A percentile compares a stretch with the other conserved stretches of the same genome.
Conservation (phyloP, 2,797 vertebrate genomes). For the Acanthurus tractus region DNA sequence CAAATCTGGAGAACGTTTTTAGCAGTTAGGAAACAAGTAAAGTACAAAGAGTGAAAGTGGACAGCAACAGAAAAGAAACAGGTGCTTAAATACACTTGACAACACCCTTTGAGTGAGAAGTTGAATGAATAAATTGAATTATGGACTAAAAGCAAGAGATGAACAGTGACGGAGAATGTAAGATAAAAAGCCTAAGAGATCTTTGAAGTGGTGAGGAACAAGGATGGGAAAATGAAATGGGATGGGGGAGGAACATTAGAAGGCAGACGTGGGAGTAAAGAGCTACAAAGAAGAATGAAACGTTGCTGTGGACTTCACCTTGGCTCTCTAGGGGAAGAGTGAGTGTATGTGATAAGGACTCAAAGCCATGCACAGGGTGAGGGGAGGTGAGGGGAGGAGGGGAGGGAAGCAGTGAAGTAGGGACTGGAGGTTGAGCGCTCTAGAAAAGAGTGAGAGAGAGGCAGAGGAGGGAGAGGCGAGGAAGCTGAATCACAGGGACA, state of each 20-base stretch:
- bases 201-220: conserved; percentile 19
- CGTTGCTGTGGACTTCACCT: conserved; percentile 57
- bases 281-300: conserved; percentile 30
- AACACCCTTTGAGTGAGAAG: background rate
- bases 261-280: conserved; percentile 32
- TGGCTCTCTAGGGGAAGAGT: conserved; percentile 44
- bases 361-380: conserved; percentile 16
- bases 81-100: background rate
- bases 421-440: conserved; percentile 47
- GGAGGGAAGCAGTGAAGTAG: conserved; percentile 24
- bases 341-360: conserved; percentile 42
- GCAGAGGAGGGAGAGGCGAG: conserved; percentile 40
- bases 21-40: background rate
- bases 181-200: conserved; percentile 18
- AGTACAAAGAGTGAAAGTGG: background rate
- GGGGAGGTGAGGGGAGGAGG: conserved; percentile 14
- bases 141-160: background rate
- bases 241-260: conserved; percentile 14
- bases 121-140: background rate
- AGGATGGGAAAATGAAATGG: conserved; percentile 24
- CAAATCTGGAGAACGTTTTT: background rate
- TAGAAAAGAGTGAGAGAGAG: conserved; percentile 39
- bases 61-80: conserved; percentile 1
- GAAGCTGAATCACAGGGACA: conserved; percentile 64
- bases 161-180: conserved; percentile 8